Conservation (phyloP, 2,888 invertebrate genomes). For the Clusia tigrina region DNA sequence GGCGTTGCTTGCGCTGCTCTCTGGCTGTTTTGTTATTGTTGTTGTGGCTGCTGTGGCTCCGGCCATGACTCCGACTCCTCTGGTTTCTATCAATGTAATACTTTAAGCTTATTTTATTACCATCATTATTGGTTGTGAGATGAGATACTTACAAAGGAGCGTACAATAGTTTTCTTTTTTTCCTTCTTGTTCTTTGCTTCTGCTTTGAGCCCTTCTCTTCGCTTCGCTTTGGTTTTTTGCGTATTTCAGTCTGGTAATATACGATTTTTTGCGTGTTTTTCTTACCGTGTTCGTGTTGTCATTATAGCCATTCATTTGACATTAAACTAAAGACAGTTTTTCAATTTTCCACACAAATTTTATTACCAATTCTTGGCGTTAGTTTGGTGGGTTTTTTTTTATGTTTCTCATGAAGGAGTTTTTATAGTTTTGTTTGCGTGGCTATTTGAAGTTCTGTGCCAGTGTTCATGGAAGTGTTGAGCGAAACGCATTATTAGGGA, state of each 20-base stretch:
- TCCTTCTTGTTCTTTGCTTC: conserved; percentile 11
- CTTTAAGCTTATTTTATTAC: conserved; percentile 63
- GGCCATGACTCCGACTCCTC: conserved; percentile 19
- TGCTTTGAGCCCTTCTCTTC: not conserved
- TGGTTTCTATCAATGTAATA: conserved; percentile 50
- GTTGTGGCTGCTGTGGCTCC: conserved; percentile 2
- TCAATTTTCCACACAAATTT: conserved; percentile 41
- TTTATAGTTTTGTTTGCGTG: not conserved
- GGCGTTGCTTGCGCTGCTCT: conserved; percentile 24
- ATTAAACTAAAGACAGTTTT: conserved; percentile 38
- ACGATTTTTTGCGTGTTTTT: conserved; percentile 22
- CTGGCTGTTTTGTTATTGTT: too few relatives aligned
- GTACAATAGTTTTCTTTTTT: not conserved
- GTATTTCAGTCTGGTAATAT: conserved; percentile 8
- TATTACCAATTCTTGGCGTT: conserved; percentile 31
- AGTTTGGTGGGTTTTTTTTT: conserved; percentile 18
- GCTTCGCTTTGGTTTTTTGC: conserved; percentile 16
- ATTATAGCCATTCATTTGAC: conserved; percentile 27
- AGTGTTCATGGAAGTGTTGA: too few relatives aligned
- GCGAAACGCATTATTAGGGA: too few relatives aligned
- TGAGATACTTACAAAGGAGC: conserved; percentile 41
- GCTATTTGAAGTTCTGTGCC: too few relatives aligned
- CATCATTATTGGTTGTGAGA: conserved; percentile 56
- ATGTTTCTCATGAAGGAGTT: conserved; percentile 18
- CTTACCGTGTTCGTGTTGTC: conserved; percentile 16